Percentiles rank a stretch among this genome's conserved stretches.
Evolutionary conservation across 2,113 vertebrate genomes (phyloP).

Genomic region (Ammospiza nelsoni): DNA sequence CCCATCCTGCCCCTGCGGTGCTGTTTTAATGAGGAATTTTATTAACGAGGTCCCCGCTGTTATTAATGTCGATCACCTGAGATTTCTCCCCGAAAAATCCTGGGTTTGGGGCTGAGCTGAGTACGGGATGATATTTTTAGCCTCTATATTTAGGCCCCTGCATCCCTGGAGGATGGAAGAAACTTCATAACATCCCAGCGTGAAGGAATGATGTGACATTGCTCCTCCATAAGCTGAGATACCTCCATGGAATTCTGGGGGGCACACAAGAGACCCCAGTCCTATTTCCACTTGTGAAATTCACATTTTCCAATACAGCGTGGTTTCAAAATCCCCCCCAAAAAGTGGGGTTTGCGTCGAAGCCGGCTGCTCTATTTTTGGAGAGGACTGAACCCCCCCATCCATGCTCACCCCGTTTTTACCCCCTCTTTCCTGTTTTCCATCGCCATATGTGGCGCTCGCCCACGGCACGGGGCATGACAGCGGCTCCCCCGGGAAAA

Average conservation of each 20-base stretch:
- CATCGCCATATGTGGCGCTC: background rate
- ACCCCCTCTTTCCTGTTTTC: background rate
- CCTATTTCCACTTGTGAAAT: background rate
- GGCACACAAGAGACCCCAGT: fast-evolving
- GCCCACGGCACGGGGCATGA: background rate
- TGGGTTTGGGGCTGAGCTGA: background rate
- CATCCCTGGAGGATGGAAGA: constrained; percentile 67
- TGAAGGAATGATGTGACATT: constrained; percentile 70
- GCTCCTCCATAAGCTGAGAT: background rate
- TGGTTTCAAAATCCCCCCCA: background rate
- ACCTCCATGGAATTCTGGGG: background rate
- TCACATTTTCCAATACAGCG: background rate
- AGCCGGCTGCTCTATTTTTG: background rate
- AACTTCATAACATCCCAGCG: constrained; percentile 49
- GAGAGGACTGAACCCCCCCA: background rate
- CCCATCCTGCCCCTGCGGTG: background rate
- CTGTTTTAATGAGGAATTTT: constrained; percentile 35
- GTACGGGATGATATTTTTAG: constrained; percentile 62
- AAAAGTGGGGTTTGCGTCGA: fast-evolving
- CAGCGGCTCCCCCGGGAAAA: background rate
- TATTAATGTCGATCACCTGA: constrained; percentile 29
- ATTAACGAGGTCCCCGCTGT: background rate
- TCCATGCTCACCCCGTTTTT: background rate
- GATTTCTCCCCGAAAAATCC: constrained; percentile 16
- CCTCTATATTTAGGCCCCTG: constrained; percentile 75